Evolutionary conservation across 2,113 vertebrate genomes (phyloP), one percentile per base, ranked within the genome.

Genomic region (Scatophagus argus): DNA sequence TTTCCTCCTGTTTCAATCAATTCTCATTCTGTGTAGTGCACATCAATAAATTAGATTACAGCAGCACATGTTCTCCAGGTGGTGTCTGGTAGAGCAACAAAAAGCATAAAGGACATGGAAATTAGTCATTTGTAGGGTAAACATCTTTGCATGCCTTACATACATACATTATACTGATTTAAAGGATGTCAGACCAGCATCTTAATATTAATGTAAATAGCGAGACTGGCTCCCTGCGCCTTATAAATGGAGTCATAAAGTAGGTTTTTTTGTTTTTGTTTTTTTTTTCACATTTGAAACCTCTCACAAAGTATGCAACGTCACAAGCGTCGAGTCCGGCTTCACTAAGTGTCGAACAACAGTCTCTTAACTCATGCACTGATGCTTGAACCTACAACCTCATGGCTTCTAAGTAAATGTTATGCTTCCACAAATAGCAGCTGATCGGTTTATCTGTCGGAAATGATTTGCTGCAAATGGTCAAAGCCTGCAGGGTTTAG

Each of bases 381-480:
- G 79, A 67, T 36, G 79, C 74, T 75, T 72, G 61, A 86, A 82
- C 84, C 86, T 31, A 65, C 81, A 84, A 85, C 84, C 81, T 84
- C 64, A 5, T 49, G 34, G 52, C 82, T 59, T 81, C 78, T 86
- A 85, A 91, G 87, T 93, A 90, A 92, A 93, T 89, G 90, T 83
- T 91, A 86, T 51, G 83, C 80, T 83, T 89, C 90, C 76, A 47
- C 88, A 90, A 92, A 93, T 91, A 93, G 91, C 87, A 43, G 78
- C 86, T 87, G 90, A 93, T 91, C 29, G 8, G 52, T 90, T 84
- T 80, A 88, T 89, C 81, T 91, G 92, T 93, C 87, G 61, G 78
- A 89, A 79, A 85, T 89, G 92, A 93, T 94, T 90, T 90, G 86
- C 84, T 81, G 90, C 77, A 87, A 85, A 89, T 82, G 74, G 84